Conservation (phyloP, 2,888 invertebrate genomes). For the Tipula unca region DNA sequence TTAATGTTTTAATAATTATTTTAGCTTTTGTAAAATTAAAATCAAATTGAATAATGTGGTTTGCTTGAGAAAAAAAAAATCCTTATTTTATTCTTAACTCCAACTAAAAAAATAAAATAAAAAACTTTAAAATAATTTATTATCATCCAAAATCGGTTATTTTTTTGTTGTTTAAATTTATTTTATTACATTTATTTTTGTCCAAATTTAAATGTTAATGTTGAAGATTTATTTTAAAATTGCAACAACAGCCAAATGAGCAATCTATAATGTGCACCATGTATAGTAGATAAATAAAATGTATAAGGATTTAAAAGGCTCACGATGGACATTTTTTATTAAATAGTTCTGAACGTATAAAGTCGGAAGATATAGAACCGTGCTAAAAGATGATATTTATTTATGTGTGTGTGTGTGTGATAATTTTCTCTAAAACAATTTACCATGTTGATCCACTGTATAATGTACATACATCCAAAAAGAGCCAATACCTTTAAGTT, state of each 20-base stretch:
- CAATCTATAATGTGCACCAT: not conserved
- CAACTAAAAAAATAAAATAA: not conserved
- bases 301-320: too few species aligned
- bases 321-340: not conserved
- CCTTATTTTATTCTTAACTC: too few species aligned
- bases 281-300: not conserved
- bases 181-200: constrained; percentile 16
- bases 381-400: too few species aligned
- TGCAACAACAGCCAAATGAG: not conserved
- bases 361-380: too few species aligned
- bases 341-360: not conserved
- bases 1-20: too few species aligned
- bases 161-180: constrained; percentile 1
- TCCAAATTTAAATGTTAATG: constrained; percentile 19
- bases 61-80: too few species aligned
- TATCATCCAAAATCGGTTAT: constrained; percentile 18
- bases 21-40: too few species aligned
- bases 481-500: constrained; percentile 1
- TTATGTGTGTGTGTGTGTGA: too few species aligned
- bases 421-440: too few species aligned
- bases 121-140: constrained; percentile 9
- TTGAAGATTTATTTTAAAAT: constrained; percentile 17
- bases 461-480: not conserved
- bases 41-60: too few species aligned
- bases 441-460: not conserved